Evolutionary conservation across 1,140 invertebrate species (phyloP).

Genomic region (Arion vulgaris): DNA sequence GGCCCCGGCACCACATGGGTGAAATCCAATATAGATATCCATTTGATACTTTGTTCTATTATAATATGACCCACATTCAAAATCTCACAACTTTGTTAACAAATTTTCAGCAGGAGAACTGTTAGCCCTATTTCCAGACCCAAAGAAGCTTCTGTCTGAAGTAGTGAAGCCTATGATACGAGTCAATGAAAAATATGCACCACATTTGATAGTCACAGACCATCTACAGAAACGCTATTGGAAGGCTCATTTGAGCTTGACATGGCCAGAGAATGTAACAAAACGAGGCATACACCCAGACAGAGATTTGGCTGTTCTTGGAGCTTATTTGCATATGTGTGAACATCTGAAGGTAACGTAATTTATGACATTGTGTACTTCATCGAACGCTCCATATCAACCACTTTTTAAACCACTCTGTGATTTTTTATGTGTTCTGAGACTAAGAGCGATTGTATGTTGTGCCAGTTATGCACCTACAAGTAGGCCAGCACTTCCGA

Average conservation of each 20-base stretch:
- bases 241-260: not conserved
- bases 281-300: not conserved
- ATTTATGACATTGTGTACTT: not conserved
- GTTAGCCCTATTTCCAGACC: conserved; percentile 7
- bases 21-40: too few relatives aligned
- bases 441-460: too few relatives aligned
- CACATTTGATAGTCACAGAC: not conserved
- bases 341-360: not conserved
- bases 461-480: too few relatives aligned
- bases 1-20: too few relatives aligned
- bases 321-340: not conserved
- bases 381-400: too few relatives aligned
- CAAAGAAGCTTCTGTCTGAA: not conserved
- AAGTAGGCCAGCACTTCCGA: too few relatives aligned
- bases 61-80: too few relatives aligned
- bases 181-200: not conserved
- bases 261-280: not conserved
- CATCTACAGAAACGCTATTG: not conserved
- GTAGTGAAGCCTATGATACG: not conserved
- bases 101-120: not conserved
- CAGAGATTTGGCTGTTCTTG: not conserved
- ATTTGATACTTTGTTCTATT: too few relatives aligned
- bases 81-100: too few relatives aligned
- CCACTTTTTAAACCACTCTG: too few relatives aligned
- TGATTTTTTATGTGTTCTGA: too few relatives aligned